Evolutionary conservation across 2,888 invertebrate genomes (phyloP).

Genomic region (Alentia gelatinosa): DNA sequence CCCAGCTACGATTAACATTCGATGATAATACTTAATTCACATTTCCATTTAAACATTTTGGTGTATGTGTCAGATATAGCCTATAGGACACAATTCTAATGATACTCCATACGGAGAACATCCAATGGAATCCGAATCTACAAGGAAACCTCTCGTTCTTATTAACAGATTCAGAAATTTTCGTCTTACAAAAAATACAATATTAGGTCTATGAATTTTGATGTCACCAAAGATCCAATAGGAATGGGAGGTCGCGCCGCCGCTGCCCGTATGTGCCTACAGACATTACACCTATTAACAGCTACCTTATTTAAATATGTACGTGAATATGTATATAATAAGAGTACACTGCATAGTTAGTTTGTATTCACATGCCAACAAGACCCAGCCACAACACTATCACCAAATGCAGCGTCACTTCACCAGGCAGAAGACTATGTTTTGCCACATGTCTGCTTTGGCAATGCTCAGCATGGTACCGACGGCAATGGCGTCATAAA

Average conservation of each 20-base stretch:
- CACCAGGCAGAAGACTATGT: background rate
- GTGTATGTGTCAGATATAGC: too few relatives aligned
- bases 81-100: too few relatives aligned
- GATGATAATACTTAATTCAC: background rate
- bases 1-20: background rate
- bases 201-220: too few relatives aligned
- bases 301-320: background rate
- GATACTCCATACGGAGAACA: too few relatives aligned
- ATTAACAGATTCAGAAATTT: too few relatives aligned
- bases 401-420: constrained; percentile 33
- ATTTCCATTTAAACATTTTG: too few relatives aligned
- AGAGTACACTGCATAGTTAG: constrained; percentile 38
- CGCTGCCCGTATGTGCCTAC: background rate
- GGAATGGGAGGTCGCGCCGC: background rate
- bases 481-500: background rate
- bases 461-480: background rate
- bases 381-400: constrained; percentile 37
- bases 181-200: too few relatives aligned
- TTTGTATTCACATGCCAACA: constrained; percentile 11
- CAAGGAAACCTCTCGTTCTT: too few relatives aligned
- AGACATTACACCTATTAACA: background rate
- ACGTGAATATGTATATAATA: background rate
- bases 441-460: constrained; percentile 19
- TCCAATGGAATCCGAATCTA: too few relatives aligned
- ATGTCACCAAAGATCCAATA: background rate